Conservation (phyloP, 2,888 invertebrate genomes). For the Crematogaster levior region DNA sequence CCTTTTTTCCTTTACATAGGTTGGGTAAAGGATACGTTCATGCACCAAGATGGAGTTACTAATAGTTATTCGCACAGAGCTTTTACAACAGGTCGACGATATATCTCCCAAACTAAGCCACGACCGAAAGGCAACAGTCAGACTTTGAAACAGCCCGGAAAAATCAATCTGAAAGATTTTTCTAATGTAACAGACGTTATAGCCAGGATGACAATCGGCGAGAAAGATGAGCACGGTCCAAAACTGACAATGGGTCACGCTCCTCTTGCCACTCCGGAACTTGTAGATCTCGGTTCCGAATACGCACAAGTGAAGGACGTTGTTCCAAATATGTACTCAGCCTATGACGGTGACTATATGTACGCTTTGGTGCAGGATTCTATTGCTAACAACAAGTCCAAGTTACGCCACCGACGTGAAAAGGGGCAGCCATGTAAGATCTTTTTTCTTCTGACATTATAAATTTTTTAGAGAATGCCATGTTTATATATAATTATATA, state of each 20-base stretch:
- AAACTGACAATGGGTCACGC: conserved; percentile 87
- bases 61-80: conserved; percentile 90
- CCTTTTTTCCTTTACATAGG: conserved; percentile 79
- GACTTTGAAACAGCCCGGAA: conserved; percentile 94
- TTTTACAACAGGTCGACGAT: conserved; percentile 90
- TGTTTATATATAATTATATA: conserved; percentile 37
- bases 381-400: conserved; percentile 87
- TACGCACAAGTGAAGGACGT: conserved; percentile 91
- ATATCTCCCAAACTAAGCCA: conserved; percentile 88
- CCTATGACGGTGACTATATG: conserved; percentile 88
- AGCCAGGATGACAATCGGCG: conserved; percentile 88
- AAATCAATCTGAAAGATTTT: conserved; percentile 95
- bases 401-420: conserved; percentile 88
- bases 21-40: conserved; percentile 87
- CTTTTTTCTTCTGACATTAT: neutral
- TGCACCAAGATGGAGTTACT: conserved; percentile 86
- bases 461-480: neutral
- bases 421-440: conserved; percentile 89
- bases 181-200: conserved; percentile 95
- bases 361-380: conserved; percentile 90
- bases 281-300: conserved; percentile 91
- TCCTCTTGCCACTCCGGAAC: conserved; percentile 92
- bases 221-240: conserved; percentile 84
- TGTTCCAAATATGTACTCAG: conserved; percentile 87
- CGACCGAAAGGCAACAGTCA: conserved; percentile 90